Evolutionary conservation across 2,113 vertebrate species (phyloP).

Genomic region (Acrocephalus arundinaceus): DNA sequence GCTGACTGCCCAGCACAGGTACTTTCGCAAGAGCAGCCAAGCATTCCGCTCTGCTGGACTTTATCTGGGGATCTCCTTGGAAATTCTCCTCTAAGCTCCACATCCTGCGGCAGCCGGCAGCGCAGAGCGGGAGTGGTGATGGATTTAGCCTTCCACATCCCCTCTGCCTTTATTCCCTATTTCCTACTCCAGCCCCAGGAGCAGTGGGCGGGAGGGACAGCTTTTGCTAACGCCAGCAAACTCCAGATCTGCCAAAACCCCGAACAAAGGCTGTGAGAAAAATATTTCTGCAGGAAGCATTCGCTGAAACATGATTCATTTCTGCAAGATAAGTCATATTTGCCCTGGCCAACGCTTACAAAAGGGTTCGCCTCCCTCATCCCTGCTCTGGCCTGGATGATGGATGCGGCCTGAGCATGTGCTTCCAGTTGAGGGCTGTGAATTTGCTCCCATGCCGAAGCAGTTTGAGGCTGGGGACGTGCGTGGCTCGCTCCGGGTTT

Average conservation of each 20-base stretch:
- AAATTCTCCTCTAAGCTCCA: not conserved
- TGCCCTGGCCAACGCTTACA: not conserved
- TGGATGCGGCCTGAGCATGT: fast-evolving
- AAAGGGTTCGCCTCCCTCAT: not conserved
- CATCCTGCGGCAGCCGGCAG: not conserved
- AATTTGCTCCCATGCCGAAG: too few species aligned
- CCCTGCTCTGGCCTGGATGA: not conserved
- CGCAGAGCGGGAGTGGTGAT: not conserved
- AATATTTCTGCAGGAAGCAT: conserved; percentile 45
- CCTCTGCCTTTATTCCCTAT: conserved; percentile 3
- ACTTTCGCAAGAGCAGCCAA: not conserved
- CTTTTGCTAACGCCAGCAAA: conserved; percentile 50
- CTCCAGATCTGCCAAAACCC: conserved; percentile 46
- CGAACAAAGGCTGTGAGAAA: conserved; percentile 56
- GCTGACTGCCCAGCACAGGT: not conserved
- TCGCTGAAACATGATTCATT: conserved; percentile 50
- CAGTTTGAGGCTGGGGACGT: not conserved
- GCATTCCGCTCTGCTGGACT: not conserved
- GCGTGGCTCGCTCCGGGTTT: not conserved
- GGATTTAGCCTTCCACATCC: not conserved
- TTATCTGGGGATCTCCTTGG: not conserved
- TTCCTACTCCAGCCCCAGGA: conserved; percentile 17
- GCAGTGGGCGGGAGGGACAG: not conserved
- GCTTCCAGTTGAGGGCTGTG: not conserved
- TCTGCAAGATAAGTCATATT: conserved; percentile 18